A percentile compares a stretch with the other conserved stretches of the same genome.
Evolutionary conservation across 2,797 vertebrate genomes (phyloP).

Genomic region (Catamblyrhynchus diadema): DNA sequence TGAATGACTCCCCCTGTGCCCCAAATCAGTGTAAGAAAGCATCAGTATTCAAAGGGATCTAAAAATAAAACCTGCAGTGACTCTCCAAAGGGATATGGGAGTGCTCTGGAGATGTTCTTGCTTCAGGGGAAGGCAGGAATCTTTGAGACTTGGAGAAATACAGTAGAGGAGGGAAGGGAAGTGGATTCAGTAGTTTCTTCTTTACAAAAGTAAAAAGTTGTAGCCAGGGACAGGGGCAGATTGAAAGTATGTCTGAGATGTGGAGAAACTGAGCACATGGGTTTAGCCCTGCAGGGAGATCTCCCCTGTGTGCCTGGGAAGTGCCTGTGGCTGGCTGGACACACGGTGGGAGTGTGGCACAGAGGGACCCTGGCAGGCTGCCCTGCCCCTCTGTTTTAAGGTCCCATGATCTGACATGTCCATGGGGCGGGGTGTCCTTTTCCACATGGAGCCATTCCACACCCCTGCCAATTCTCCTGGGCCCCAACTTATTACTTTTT

Average conservation of each 20-base stretch:
- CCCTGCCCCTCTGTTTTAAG: background rate
- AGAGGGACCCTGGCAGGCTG: background rate
- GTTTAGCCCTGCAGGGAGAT: background rate
- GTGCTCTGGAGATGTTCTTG: background rate
- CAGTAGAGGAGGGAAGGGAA: background rate
- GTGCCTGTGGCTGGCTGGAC: fast-evolving
- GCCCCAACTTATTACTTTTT: background rate
- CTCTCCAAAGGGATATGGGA: background rate
- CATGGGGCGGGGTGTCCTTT: fast-evolving
- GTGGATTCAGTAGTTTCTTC: background rate
- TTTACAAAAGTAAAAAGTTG: background rate
- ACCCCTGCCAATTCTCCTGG: background rate
- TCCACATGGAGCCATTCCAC: background rate
- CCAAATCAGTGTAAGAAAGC: background rate
- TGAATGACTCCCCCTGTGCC: background rate
- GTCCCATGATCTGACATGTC: background rate
- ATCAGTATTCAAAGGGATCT: background rate
- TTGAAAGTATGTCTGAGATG: background rate
- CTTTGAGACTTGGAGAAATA: background rate
- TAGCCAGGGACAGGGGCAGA: background rate
- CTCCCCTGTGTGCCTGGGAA: background rate
- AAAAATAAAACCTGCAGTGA: conserved; percentile 31
- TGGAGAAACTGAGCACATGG: background rate
- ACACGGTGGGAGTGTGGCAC: background rate
- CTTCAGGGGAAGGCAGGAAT: background rate